phyloP scores from a whole-genome alignment of 2,113 vertebrate species.

The Pardalotus punctatus region DNA sequence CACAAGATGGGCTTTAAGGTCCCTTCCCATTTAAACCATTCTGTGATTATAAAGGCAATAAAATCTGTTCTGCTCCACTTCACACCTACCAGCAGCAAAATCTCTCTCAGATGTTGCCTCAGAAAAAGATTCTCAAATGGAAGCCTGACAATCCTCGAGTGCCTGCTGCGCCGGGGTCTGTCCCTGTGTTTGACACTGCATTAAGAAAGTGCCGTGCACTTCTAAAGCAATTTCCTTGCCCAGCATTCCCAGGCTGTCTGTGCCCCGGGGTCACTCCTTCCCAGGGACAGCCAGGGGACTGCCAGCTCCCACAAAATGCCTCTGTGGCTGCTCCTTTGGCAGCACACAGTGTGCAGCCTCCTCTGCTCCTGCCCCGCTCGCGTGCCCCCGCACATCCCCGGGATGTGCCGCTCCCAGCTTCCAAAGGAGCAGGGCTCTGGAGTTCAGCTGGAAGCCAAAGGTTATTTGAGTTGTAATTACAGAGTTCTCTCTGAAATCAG shows the following conservation, averaged over 20 bases:
- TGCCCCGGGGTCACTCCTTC: background rate
- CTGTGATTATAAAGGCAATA: background rate
- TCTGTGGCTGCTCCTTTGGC: background rate
- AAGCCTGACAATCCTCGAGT: background rate
- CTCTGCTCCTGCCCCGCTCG: too few species aligned
- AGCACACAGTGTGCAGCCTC: fast-evolving
- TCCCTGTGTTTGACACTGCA: background rate
- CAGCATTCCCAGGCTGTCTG: background rate
- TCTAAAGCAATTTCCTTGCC: background rate
- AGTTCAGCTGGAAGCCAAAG: background rate
- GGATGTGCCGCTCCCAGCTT: background rate
- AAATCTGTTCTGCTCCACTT: background rate
- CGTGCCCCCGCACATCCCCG: background rate
- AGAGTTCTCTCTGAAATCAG: background rate
- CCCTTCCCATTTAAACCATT: background rate
- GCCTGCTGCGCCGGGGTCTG: background rate
- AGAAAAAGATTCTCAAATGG: background rate
- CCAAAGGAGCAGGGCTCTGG: background rate
- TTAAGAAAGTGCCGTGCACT: background rate
- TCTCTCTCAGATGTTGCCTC: background rate
- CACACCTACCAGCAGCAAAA: background rate
- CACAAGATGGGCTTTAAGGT: background rate
- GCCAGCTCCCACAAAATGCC: fast-evolving
- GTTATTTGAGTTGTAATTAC: background rate
- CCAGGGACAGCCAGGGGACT: background rate